Evolutionary conservation across 2,888 invertebrate genomes (phyloP).

Genomic region (Nomada ferruginata): DNA sequence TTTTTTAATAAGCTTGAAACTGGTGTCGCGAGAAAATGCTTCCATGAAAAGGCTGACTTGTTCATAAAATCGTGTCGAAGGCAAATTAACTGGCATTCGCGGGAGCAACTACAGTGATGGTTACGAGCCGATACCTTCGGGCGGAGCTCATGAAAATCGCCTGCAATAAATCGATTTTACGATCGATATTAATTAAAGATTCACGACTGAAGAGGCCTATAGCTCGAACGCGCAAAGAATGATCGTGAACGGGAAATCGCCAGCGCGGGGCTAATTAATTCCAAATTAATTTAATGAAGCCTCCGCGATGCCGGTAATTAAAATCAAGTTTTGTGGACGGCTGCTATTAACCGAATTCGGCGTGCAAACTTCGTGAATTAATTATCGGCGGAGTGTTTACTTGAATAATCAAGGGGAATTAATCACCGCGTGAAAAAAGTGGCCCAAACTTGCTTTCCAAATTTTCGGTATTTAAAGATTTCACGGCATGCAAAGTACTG

Average conservation of each 20-base stretch:
- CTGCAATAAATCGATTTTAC: neutral
- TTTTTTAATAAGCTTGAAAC: neutral
- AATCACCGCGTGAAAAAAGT: neutral
- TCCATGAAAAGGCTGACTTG: neutral
- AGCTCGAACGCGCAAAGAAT: neutral
- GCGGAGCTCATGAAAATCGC: neutral
- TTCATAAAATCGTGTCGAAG: slow-evolving; percentile 1
- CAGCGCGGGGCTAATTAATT: neutral
- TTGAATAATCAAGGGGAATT: slow-evolving; percentile 2
- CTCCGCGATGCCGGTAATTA: slow-evolving; percentile 12
- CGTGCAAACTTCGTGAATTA: slow-evolving; percentile 8
- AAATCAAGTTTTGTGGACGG: slow-evolving; percentile 4
- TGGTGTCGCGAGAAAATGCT: neutral
- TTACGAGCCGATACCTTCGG: neutral
- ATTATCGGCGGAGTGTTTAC: slow-evolving; percentile 21
- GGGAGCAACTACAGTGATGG: neutral
- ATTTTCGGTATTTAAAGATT: neutral
- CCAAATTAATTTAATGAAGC: slow-evolving; percentile 21
- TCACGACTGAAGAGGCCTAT: neutral
- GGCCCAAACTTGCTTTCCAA: neutral
- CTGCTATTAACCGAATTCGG: slow-evolving; percentile 2
- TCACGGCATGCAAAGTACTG: too few relatives aligned
- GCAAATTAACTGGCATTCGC: neutral
- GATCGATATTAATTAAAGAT: slow-evolving; percentile 27
- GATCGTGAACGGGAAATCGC: neutral